These are phyloP conservation scores for Protaetia brevitarsis DNA, from an alignment of 1,140 invertebrate genomes.

Conservation along the genomic window DNA sequence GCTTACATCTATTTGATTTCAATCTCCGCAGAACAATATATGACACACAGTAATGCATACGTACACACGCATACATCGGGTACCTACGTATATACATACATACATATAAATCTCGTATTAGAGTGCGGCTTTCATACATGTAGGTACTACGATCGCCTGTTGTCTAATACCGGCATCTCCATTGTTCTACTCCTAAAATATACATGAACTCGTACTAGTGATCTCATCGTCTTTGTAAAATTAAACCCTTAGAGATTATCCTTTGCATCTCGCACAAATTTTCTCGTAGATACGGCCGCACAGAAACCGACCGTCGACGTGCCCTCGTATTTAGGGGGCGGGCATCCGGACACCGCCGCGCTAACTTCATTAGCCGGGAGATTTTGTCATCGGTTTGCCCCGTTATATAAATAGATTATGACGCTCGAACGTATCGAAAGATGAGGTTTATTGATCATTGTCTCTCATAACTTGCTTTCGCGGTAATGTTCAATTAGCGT, in stretches of 20 bases:
- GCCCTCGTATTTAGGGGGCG: neutral
- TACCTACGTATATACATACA: neutral
- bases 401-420: conserved; percentile 13
- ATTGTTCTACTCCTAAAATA: conserved; percentile 8
- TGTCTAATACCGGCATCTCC: conserved; percentile 13
- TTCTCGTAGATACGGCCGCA: neutral
- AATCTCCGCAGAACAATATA: too few species aligned
- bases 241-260: conserved; percentile 16
- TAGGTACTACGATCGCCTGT: neutral
- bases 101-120: neutral
- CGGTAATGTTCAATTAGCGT: neutral
- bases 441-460: conserved; percentile 14
- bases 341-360: neutral
- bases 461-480: conserved; percentile 1
- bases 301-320: conserved; percentile 5
- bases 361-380: conserved; percentile 6
- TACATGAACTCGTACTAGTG: neutral
- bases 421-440: conserved; percentile 8
- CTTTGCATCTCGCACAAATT: neutral
- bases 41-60: too few species aligned
- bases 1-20: too few species aligned
- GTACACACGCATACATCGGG: too few species aligned
- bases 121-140: neutral
- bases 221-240: conserved; percentile 15
- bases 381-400: conserved; percentile 15